These are phyloP conservation scores for Aphelocoma coerulescens DNA, from an alignment of 2,113 vertebrate genomes.

Conservation along the genomic window DNA sequence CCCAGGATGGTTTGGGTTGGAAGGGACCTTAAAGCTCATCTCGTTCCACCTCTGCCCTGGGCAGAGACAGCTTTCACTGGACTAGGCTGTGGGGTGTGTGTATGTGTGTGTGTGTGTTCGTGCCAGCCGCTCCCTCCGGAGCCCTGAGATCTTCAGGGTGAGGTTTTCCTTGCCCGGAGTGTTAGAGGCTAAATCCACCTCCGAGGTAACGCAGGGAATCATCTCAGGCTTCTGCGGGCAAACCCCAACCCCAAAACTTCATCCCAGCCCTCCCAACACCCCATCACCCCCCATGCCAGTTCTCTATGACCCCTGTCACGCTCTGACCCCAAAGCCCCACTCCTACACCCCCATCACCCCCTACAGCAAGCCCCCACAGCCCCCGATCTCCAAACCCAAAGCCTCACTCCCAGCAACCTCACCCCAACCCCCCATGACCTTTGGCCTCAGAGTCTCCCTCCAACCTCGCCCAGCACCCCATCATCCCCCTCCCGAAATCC, in stretches of 20 bases:
- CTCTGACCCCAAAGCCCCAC: neutral
- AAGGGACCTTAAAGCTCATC: neutral
- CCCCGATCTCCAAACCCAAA: neutral
- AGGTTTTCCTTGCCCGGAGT: neutral
- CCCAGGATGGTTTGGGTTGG: neutral
- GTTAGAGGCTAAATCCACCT: neutral
- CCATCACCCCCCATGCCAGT: neutral
- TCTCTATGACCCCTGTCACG: neutral
- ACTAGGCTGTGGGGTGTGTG: accelerated
- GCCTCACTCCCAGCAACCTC: neutral
- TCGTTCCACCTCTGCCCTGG: neutral
- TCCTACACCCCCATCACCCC: neutral
- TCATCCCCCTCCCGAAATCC: neutral
- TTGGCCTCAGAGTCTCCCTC: neutral
- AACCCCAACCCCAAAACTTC: neutral
- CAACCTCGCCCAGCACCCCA: neutral
- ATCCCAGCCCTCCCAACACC: neutral
- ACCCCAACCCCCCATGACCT: neutral
- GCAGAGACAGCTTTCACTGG: neutral
- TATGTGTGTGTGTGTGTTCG: neutral
- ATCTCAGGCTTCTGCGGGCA: neutral
- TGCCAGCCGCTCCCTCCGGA: neutral
- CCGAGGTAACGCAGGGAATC: neutral
- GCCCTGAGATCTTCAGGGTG: accelerated
- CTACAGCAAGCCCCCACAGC: neutral